Conservation (phyloP, 1,140 invertebrate species). For the Drepana arcuata region DNA sequence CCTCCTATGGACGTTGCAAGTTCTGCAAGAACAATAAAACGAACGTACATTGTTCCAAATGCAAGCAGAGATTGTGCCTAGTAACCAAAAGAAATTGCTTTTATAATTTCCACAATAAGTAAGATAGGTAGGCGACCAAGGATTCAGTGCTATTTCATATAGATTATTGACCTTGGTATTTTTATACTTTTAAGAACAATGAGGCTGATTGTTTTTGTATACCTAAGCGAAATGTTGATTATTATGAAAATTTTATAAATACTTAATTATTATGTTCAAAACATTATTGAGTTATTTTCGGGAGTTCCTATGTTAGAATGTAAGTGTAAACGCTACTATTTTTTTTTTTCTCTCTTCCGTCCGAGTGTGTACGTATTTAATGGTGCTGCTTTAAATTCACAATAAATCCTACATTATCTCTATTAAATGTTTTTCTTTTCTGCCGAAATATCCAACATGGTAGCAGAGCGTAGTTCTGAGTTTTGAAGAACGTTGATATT, state of each 20-base stretch:
- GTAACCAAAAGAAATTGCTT: conserved; percentile 19
- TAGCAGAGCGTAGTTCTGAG: no score
- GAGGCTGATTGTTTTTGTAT: not conserved
- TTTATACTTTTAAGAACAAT: not conserved
- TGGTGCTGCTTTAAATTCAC: no score
- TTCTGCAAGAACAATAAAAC: conserved; percentile 17
- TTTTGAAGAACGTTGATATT: no score
- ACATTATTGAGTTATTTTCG: not conserved
- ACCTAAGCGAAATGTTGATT: not conserved
- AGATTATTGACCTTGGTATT: not conserved
- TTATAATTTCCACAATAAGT: conserved; percentile 20
- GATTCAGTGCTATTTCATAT: not conserved
- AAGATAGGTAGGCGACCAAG: conserved; percentile 1
- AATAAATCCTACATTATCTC: no score
- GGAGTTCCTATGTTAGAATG: not conserved
- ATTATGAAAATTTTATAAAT: not conserved
- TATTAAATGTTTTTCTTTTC: no score
- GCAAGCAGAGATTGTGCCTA: conserved; percentile 17
- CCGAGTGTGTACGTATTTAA: no score
- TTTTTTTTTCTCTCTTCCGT: no score
- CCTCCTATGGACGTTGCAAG: conserved; percentile 15
- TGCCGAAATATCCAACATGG: no score
- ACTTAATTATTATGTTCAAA: not conserved
- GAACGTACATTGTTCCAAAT: conserved; percentile 19
- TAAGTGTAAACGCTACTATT: not conserved